A percentile compares a stretch with the other conserved stretches of the same genome.
phyloP scores from a whole-genome alignment of 1,140 invertebrate genomes.

The Bombus difficillimus region DNA sequence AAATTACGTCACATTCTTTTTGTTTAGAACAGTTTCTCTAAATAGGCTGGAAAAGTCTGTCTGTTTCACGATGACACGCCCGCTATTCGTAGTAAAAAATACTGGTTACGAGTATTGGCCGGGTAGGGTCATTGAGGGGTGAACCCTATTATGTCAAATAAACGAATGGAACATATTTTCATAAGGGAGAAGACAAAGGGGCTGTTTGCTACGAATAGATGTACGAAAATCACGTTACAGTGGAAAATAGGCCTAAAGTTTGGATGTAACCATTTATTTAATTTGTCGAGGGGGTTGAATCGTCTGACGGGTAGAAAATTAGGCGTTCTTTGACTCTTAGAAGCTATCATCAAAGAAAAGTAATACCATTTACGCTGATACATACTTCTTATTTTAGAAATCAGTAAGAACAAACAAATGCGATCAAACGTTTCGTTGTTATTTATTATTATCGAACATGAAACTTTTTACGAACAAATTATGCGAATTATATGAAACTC shows the following conservation, averaged over 20 bases:
- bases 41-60: not conserved
- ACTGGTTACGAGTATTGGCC: not conserved
- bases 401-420: too few species aligned
- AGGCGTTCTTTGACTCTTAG: not conserved
- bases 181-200: not conserved
- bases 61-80: not conserved
- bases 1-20: not conserved
- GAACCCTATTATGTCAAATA: not conserved
- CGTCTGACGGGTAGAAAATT: too few species aligned
- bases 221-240: not conserved
- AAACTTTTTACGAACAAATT: too few species aligned
- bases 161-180: not conserved
- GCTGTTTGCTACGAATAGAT: not conserved
- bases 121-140: not conserved
- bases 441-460: not conserved
- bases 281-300: not conserved
- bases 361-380: too few species aligned
- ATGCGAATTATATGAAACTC: too few species aligned
- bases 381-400: too few species aligned
- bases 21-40: not conserved
- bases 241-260: not conserved
- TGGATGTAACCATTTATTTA: not conserved
- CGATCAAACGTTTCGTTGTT: too few species aligned
- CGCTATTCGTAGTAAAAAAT: not conserved
- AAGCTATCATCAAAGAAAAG: not conserved